phyloP scores from a whole-genome alignment of 2,888 invertebrate genomes.

The Meghimatium bilineatum region DNA sequence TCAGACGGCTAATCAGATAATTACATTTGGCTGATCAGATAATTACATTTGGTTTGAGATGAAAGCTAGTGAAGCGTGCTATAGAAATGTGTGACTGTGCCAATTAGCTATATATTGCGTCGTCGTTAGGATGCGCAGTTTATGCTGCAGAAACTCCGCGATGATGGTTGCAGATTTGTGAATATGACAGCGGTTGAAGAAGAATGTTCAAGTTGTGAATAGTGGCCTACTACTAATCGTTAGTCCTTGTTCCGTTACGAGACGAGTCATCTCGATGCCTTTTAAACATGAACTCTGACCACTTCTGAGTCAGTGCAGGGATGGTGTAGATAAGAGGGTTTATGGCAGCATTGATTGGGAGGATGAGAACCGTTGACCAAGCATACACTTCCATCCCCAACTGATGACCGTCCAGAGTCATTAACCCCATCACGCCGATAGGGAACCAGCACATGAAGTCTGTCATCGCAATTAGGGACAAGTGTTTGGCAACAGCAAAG shows the following conservation, averaged over 20 bases:
- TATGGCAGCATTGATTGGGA: constrained; percentile 41
- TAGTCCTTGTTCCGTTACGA: constrained; percentile 25
- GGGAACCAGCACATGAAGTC: constrained; percentile 73
- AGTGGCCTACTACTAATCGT: background rate
- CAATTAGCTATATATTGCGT: no score
- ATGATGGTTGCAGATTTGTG: no score
- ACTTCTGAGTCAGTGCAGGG: constrained; percentile 31
- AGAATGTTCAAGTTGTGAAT: background rate
- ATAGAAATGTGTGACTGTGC: no score
- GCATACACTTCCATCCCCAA: constrained; percentile 37
- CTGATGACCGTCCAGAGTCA: constrained; percentile 23
- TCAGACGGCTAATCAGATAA: no score
- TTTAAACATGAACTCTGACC: constrained; percentile 34
- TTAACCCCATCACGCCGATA: constrained; percentile 47
- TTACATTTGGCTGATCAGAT: no score
- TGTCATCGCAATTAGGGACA: constrained; percentile 67
- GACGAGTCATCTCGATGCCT: constrained; percentile 25
- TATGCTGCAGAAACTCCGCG: no score
- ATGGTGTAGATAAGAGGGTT: constrained; percentile 44
- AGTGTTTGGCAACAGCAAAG: constrained; percentile 64
- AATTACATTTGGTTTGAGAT: no score
- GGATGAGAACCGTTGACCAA: constrained; percentile 35
- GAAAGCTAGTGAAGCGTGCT: no score
- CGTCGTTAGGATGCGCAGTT: no score
- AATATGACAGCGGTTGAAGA: background rate